These are phyloP conservation scores for Plumapathes pennacea DNA, from an alignment of 92 coral and sea anemone genomes.

Conservation along the genomic window DNA sequence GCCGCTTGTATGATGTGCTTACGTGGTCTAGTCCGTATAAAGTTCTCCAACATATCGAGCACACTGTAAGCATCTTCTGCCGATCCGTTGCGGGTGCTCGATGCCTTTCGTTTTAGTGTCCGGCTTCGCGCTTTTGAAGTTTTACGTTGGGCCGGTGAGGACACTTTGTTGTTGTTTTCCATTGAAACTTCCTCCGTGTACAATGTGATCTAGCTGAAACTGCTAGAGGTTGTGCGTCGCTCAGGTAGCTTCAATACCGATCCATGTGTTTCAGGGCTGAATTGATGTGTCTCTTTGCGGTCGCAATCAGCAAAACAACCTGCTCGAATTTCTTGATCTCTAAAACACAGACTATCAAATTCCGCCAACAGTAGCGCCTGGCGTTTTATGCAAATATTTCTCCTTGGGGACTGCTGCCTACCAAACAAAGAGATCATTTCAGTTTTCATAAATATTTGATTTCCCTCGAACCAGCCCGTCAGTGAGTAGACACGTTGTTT, in stretches of 20 bases:
- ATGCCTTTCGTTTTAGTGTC: constrained; percentile 2
- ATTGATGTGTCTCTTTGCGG: background rate
- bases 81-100: constrained; percentile 23
- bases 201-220: too few relatives aligned
- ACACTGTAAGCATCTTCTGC: constrained; percentile 69
- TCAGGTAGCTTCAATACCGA: background rate
- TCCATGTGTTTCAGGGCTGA: background rate
- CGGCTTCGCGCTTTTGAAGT: background rate
- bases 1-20: constrained; percentile 63
- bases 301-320: background rate
- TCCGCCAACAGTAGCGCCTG: background rate
- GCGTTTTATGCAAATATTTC: constrained; percentile 17
- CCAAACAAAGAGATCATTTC: constrained; percentile 11
- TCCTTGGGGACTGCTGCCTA: constrained; percentile 5
- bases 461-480: too few relatives aligned
- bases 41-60: constrained; percentile 84
- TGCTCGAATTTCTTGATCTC: background rate
- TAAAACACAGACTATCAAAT: background rate
- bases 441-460: constrained; percentile 33
- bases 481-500: too few relatives aligned
- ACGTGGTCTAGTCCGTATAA: constrained; percentile 61
- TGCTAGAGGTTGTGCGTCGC: background rate
- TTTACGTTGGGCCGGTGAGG: background rate
- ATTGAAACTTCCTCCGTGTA: too few relatives aligned
- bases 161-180: too few relatives aligned